These are phyloP conservation scores for Microctenopoma steveboyesi DNA, from an alignment of 2,797 vertebrate genomes.

Conservation along the genomic window DNA sequence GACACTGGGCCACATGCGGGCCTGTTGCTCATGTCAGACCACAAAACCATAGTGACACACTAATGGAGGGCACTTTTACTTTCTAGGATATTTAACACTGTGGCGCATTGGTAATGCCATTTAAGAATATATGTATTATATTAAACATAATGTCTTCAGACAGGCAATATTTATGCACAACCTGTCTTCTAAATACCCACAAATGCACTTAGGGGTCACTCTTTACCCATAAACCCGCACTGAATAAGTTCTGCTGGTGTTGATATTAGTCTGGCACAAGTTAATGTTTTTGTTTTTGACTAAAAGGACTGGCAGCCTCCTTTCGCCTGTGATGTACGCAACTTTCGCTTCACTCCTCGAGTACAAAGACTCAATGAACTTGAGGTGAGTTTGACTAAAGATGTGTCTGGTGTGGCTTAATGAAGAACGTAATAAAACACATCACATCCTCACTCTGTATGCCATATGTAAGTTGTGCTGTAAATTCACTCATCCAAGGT, in stretches of 20 bases:
- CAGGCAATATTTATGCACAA: background rate
- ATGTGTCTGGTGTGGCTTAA: background rate
- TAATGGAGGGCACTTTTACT: background rate
- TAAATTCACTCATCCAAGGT: background rate
- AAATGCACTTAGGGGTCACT: background rate
- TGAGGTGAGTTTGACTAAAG: constrained; percentile 85
- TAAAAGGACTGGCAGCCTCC: constrained; percentile 98
- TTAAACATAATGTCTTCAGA: background rate
- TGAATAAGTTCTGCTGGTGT: background rate
- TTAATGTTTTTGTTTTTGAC: constrained; percentile 20
- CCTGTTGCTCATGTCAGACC: constrained; percentile 29
- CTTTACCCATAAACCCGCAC: background rate
- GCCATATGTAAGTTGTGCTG: background rate
- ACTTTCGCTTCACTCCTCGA: constrained; percentile 95
- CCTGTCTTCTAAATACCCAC: background rate
- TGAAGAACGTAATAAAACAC: background rate
- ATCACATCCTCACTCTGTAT: background rate
- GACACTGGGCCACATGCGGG: constrained; percentile 48
- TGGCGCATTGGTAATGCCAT: background rate
- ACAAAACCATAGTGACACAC: background rate
- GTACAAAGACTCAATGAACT: constrained; percentile 97
- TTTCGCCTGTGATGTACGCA: constrained; percentile 96
- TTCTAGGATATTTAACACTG: background rate
- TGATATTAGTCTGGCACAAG: background rate
- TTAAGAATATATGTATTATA: background rate